Base-by-base conservation (phyloP, 2,888 invertebrate genomes). In the Chydorus sphaericus region DNA sequence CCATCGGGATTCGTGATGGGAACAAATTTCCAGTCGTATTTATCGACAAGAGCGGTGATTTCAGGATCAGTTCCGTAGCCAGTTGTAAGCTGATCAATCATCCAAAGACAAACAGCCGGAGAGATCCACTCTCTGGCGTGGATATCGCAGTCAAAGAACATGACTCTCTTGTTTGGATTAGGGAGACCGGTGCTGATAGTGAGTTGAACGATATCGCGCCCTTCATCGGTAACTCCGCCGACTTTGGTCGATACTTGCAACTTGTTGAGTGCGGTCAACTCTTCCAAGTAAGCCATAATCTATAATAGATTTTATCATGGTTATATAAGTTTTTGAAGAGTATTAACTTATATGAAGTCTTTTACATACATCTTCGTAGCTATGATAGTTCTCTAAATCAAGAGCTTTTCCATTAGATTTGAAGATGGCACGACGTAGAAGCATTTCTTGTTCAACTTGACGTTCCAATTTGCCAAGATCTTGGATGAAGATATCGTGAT, bases 81-180 rank as follows among this genome's bases (percentile, higher is more conserved):
- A 31, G 18, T 52, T n/a, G 52, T 36, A 18, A 52, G 4, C 29
- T 53, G 31, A 52, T 65, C 61, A 26, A 65, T 56, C 10, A 65
- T 58, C 48, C 60, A 62, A 18, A 61, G 36, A 30, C 63, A 58
- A 37, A 67, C 64, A 3, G 70, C 68, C 0, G 68, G 66, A 1
- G 69, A 62, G 2, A 70, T 65, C 71, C 70, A 72, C 63, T 72
- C 72, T 55, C 72, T 61, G 10, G 71, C 69, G 60, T 72, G 72
- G 5, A 71, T 69, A 11, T 70, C 71, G 16, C 63, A 64, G 58
- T 65, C 65, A 31, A 65, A 58, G 57, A 62, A 60, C n/a, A 65
- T 60, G 8, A 61, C 60, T 11, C 61, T 61, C 37, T 63, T 64
- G 14, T 38, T 50, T 6, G 55, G 39, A n/a, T n/a, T n/a, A n/a